Conservation (phyloP, 2,888 invertebrate species). For the Netelia inedita region DNA sequence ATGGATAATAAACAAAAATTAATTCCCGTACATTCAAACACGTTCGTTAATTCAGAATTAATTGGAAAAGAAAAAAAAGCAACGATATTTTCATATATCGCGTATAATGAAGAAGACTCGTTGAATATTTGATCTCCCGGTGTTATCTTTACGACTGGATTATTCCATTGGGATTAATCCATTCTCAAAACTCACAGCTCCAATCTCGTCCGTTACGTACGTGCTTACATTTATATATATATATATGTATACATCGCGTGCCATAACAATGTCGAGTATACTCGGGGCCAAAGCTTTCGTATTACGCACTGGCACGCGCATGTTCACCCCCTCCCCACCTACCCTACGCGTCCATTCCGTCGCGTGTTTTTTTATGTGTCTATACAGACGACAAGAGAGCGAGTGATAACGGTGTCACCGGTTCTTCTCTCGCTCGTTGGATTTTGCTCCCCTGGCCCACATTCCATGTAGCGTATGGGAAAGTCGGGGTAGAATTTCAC, state of each 20-base stretch:
- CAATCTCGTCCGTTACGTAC: not conserved
- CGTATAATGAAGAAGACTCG: not conserved
- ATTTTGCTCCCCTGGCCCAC: conserved; percentile 71
- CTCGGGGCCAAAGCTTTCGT: not conserved
- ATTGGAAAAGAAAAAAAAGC: not conserved
- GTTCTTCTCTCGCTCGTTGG: conserved; percentile 22
- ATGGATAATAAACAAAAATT: not conserved
- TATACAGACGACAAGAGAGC: not conserved
- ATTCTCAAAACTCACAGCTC: not conserved
- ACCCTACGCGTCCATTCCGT: not conserved
- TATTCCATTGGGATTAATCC: not conserved
- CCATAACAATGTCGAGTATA: conserved; percentile 1
- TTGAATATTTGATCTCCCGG: not conserved
- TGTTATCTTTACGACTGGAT: not conserved
- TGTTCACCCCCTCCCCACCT: conserved; percentile 3
- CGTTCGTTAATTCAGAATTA: not conserved
- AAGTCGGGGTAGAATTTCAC: not conserved
- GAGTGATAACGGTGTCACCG: conserved; percentile 50
- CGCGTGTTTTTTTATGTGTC: not conserved
- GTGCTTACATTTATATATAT: not conserved
- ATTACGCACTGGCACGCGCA: conserved; percentile 57
- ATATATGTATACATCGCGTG: conserved; percentile 14
- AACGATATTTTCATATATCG: not conserved
- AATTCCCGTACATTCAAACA: not conserved
- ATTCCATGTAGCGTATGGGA: conserved; percentile 61